phyloP scores from a whole-genome alignment of 2,888 invertebrate species.

The Chromoteleia sp. region DNA sequence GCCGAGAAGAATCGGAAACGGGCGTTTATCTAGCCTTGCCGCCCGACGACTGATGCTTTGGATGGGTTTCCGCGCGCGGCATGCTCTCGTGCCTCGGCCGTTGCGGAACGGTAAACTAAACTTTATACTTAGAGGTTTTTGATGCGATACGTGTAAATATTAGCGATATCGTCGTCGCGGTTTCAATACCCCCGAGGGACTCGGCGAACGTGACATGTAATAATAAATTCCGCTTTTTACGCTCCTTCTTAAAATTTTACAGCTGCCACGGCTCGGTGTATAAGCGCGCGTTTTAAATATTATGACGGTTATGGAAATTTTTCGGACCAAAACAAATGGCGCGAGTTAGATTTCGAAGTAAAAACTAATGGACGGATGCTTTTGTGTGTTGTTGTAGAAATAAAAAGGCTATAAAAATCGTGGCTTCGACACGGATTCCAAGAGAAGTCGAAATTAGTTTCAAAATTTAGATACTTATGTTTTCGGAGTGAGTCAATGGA shows the following conservation, averaged over 20 bases:
- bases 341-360: background rate
- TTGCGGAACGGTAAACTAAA: background rate
- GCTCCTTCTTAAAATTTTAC: slow-evolving; percentile 23
- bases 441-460: no score
- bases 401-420: slow-evolving; percentile 7
- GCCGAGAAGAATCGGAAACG: no score
- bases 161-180: background rate
- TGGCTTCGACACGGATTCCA: background rate
- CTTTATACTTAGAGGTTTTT: slow-evolving; percentile 17
- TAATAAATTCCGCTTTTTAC: slow-evolving; percentile 37
- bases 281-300: slow-evolving; percentile 36
- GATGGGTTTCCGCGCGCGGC: no score
- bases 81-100: background rate
- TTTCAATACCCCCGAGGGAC: background rate
- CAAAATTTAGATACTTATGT: no score
- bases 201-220: slow-evolving; percentile 5
- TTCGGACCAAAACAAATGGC: slow-evolving; percentile 9
- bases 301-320: slow-evolving; percentile 29
- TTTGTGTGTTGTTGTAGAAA: background rate
- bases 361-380: background rate
- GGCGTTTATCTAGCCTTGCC: no score
- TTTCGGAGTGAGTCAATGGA: no score
- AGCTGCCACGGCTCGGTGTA: slow-evolving; percentile 9
- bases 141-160: slow-evolving; percentile 36
- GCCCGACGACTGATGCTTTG: background rate